These are phyloP conservation scores for Athene noctua DNA, from an alignment of 2,113 vertebrate genomes.

Conservation along the genomic window DNA sequence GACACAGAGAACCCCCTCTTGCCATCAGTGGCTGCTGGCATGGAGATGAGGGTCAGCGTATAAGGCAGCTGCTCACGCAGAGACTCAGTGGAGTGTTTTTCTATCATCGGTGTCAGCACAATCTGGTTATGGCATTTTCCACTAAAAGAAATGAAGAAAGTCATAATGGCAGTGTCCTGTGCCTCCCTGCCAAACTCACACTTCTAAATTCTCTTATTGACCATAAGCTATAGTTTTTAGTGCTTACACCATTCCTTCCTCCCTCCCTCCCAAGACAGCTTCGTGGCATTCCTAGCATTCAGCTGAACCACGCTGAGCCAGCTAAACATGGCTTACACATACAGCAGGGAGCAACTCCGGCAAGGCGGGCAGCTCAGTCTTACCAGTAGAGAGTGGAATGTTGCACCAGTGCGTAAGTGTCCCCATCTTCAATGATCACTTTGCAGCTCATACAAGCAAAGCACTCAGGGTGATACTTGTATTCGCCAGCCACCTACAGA, in stretches of 20 bases:
- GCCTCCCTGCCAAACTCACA: neutral
- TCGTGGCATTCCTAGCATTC: neutral
- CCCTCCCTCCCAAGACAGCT: neutral
- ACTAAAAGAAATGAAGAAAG: slow-evolving; percentile 65
- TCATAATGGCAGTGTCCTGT: neutral
- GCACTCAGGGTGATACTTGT: slow-evolving; percentile 97
- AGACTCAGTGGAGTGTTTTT: slow-evolving; percentile 86
- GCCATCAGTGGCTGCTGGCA: slow-evolving; percentile 89
- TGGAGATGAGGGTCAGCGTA: slow-evolving; percentile 90
- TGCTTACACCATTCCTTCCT: neutral
- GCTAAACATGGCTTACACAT: neutral
- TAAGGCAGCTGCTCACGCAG: slow-evolving; percentile 88
- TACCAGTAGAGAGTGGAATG: slow-evolving; percentile 93
- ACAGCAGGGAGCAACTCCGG: neutral
- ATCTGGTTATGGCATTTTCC: slow-evolving; percentile 95
- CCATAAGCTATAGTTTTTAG: neutral
- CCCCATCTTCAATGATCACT: slow-evolving; percentile 92
- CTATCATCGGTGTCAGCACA: slow-evolving; percentile 91
- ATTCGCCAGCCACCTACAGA: slow-evolving; percentile 92
- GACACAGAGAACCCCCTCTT: slow-evolving; percentile 90
- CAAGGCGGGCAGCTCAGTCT: neutral
- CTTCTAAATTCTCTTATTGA: neutral
- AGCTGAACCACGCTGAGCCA: neutral
- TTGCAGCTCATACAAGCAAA: slow-evolving; percentile 94
- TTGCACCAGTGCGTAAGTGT: slow-evolving; percentile 92